phyloP scores from a whole-genome alignment of 1,140 invertebrate genomes.

The Sarcophaga bullata region DNA sequence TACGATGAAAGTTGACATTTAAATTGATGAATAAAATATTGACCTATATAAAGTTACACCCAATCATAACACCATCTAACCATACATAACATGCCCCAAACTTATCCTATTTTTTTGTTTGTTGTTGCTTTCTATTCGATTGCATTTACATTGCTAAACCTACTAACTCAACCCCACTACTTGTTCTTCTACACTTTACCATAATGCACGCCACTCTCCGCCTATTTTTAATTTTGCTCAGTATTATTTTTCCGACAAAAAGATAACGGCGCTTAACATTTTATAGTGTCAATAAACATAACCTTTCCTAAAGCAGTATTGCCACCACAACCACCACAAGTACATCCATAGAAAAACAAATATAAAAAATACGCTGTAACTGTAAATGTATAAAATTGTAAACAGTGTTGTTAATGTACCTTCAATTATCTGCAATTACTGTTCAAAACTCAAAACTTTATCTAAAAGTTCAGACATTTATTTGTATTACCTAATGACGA shows the following conservation, averaged over 20 bases:
- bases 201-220: not conserved
- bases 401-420: not conserved
- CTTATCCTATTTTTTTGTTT: no score
- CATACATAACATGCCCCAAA: not conserved
- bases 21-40: slow-evolving; percentile 29
- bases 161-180: not conserved
- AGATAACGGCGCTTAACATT: slow-evolving; percentile 14
- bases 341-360: not conserved
- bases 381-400: not conserved
- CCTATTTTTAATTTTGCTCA: no score
- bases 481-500: no score
- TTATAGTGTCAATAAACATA: slow-evolving; percentile 22
- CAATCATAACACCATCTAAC: slow-evolving; percentile 25
- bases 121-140: no score
- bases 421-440: no score
- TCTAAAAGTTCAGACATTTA: no score
- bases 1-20: slow-evolving; percentile 29
- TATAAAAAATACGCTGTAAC: not conserved
- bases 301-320: slow-evolving; percentile 11
- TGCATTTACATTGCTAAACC: no score
- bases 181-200: not conserved
- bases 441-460: no score
- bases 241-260: not conserved
- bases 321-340: not conserved
- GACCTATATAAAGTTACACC: slow-evolving; percentile 28